Percentiles rank a stretch among this genome's conserved stretches.
Conservation (phyloP, 1,140 invertebrate species). For the Helicoverpa armigera region DNA sequence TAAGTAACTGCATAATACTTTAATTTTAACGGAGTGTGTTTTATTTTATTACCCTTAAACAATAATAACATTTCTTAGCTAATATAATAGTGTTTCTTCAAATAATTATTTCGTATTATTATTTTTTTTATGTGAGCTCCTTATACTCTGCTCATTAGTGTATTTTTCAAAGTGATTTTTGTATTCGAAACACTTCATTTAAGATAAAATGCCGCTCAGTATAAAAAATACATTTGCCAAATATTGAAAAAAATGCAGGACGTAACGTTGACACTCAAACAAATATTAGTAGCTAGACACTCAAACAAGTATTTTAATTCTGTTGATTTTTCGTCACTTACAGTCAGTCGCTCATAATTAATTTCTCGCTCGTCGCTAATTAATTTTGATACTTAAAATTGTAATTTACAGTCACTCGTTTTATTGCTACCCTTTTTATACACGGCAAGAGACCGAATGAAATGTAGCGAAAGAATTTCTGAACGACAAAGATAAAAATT, state of each 20-base stretch:
- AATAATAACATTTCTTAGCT: background rate
- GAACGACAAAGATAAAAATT: too few species aligned
- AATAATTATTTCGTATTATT: background rate
- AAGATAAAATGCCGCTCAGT: too few species aligned
- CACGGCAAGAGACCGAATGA: too few species aligned
- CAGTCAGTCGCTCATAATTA: slow-evolving; percentile 18
- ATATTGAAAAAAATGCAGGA: too few species aligned
- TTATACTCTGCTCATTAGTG: background rate
- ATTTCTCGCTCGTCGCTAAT: background rate
- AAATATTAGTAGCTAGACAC: too few species aligned
- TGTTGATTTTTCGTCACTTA: slow-evolving; percentile 14
- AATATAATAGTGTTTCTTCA: background rate
- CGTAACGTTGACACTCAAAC: too few species aligned
- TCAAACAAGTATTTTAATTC: background rate
- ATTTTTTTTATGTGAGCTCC: background rate
- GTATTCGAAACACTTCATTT: background rate
- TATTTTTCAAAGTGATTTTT: slow-evolving; percentile 11
- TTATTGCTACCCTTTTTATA: slow-evolving; percentile 3
- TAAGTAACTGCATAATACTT: background rate
- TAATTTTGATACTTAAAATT: slow-evolving; percentile 18
- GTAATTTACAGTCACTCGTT: slow-evolving; percentile 17
- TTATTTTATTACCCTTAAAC: slow-evolving; percentile 1
- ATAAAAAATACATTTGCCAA: too few species aligned
- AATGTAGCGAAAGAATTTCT: too few species aligned
- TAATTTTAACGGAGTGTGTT: background rate